Evolutionary conservation across 2,113 vertebrate species (phyloP).

Genomic region (Phyllostomus hastatus): DNA sequence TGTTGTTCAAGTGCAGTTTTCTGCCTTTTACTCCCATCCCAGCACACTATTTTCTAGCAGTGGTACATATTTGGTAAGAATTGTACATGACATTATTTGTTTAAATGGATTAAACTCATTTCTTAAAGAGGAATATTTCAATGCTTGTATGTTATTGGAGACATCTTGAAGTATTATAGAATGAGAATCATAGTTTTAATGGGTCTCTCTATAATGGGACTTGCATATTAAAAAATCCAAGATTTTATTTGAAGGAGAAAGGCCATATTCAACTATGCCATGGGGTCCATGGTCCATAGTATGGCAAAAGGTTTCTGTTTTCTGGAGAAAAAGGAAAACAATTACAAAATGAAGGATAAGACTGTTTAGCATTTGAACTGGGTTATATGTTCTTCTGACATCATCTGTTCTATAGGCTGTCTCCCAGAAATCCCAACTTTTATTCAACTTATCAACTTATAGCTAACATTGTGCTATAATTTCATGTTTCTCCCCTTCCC

Average conservation of each 20-base stretch:
- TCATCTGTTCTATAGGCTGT: not conserved
- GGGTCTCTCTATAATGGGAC: not conserved
- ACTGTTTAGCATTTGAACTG: not conserved
- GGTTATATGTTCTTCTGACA: not conserved
- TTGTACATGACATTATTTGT: not conserved
- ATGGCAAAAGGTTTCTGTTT: not conserved
- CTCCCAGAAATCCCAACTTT: not conserved
- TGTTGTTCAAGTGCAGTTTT: too few species aligned
- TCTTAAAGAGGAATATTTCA: not conserved
- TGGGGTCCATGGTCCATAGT: not conserved
- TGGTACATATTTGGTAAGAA: not conserved
- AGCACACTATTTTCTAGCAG: not conserved
- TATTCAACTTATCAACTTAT: not conserved
- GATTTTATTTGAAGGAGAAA: not conserved
- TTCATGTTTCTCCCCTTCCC: not conserved
- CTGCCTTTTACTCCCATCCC: too few species aligned
- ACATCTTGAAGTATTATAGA: not conserved
- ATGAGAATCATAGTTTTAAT: not conserved
- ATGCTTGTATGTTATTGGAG: not conserved
- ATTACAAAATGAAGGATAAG: not conserved
- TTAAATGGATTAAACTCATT: not conserved
- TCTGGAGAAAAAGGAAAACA: not conserved
- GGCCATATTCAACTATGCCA: not conserved
- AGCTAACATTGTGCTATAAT: not conserved
- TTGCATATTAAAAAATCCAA: not conserved